Conservation (phyloP, 2,888 invertebrate genomes). For the Lypha dubia region DNA sequence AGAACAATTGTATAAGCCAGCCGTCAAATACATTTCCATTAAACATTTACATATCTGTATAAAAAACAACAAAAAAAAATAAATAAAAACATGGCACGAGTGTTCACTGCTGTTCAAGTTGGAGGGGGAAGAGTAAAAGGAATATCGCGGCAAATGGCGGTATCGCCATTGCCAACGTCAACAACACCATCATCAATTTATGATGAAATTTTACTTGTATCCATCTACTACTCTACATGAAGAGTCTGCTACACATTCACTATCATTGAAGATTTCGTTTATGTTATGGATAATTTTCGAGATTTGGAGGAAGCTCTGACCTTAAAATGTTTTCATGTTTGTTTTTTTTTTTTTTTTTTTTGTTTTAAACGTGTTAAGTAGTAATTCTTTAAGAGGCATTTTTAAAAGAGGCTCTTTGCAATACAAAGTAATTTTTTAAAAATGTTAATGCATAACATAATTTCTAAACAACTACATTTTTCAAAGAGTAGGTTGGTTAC, state of each 20-base stretch:
- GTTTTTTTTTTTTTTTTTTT: too few relatives aligned
- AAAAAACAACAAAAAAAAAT: conserved; percentile 14
- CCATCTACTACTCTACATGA: conserved; percentile 27
- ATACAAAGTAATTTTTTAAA: too few relatives aligned
- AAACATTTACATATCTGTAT: conserved; percentile 75
- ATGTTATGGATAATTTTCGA: background rate
- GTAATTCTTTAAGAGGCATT: too few relatives aligned
- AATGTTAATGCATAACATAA: too few relatives aligned
- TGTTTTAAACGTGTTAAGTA: too few relatives aligned
- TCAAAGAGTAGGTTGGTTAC: too few relatives aligned
- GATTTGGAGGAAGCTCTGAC: background rate
- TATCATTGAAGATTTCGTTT: background rate
- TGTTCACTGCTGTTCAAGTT: background rate
- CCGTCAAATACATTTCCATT: conserved; percentile 81
- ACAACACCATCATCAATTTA: conserved; percentile 1
- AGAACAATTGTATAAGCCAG: conserved; percentile 77
- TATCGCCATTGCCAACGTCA: background rate
- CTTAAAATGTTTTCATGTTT: too few relatives aligned
- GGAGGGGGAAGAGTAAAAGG: background rate
- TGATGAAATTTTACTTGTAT: background rate
- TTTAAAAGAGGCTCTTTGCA: too few relatives aligned
- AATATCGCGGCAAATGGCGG: conserved; percentile 29
- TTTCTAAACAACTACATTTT: too few relatives aligned
- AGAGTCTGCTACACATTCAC: background rate
- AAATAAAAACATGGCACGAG: too few relatives aligned